phyloP scores from a whole-genome alignment of 2,113 vertebrate genomes.

The Hippopotamus amphibius region DNA sequence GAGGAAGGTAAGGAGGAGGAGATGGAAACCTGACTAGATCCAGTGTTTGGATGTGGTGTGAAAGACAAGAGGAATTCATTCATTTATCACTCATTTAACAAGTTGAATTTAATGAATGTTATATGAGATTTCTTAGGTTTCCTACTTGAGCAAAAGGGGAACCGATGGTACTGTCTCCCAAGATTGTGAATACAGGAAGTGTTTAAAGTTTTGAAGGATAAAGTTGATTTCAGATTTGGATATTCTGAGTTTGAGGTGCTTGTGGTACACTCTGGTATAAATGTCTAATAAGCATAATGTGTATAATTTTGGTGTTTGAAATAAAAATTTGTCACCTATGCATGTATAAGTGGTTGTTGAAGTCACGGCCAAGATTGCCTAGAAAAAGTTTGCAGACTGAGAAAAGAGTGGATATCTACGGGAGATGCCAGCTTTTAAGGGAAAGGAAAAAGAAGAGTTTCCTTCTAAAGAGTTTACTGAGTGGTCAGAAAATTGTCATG shows the following conservation, averaged over 20 bases:
- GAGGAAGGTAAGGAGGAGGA: not conserved
- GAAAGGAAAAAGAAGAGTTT: not conserved
- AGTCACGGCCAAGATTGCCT: not conserved
- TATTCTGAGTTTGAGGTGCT: not conserved
- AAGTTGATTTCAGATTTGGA: not conserved
- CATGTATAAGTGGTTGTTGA: not conserved
- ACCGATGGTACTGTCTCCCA: not conserved
- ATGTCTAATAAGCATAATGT: not conserved
- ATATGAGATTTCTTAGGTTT: constrained; percentile 23
- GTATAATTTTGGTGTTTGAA: not conserved
- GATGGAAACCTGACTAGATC: not conserved
- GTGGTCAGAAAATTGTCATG: not conserved
- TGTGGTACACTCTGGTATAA: not conserved
- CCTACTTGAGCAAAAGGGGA: not conserved
- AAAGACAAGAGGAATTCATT: not conserved
- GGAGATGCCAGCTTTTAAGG: not conserved
- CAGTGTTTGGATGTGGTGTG: not conserved
- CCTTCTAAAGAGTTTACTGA: not conserved
- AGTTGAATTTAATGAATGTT: not conserved
- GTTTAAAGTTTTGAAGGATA: not conserved
- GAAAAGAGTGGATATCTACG: not conserved
- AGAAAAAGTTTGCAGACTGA: not conserved
- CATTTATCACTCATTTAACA: not conserved
- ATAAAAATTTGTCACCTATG: not conserved
- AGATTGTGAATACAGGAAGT: not conserved